These are phyloP conservation scores for Danaus chrysippus DNA, from an alignment of 2,888 invertebrate species.

Conservation along the genomic window DNA sequence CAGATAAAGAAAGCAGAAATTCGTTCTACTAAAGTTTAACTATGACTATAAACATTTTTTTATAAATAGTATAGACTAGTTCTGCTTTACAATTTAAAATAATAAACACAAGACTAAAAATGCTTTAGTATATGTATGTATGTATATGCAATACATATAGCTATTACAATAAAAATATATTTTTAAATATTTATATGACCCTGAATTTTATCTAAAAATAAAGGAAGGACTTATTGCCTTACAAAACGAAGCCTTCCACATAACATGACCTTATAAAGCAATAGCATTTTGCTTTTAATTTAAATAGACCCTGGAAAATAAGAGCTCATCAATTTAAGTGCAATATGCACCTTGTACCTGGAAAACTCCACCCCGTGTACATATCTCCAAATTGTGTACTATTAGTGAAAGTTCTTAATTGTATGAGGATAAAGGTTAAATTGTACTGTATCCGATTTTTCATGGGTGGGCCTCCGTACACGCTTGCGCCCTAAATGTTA, in stretches of 20 bases:
- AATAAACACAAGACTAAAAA: too few species aligned
- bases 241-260: slow-evolving; percentile 18
- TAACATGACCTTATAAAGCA: slow-evolving; percentile 21
- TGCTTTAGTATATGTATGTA: too few species aligned
- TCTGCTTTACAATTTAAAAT: too few species aligned
- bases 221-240: slow-evolving; percentile 13
- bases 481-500: slow-evolving; percentile 53
- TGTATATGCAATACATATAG: too few species aligned
- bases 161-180: too few species aligned
- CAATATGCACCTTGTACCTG: slow-evolving; percentile 39
- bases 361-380: slow-evolving; percentile 45
- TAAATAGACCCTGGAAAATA: slow-evolving; percentile 42
- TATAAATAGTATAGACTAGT: too few species aligned
- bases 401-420: slow-evolving; percentile 10
- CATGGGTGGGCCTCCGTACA: slow-evolving; percentile 15
- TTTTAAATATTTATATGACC: too few species aligned
- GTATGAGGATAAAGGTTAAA: slow-evolving; percentile 8
- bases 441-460: neutral
- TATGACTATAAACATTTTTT: too few species aligned
- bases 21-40: too few species aligned
- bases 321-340: slow-evolving; percentile 51
- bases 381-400: neutral
- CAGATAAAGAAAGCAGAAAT: too few species aligned
- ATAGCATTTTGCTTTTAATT: slow-evolving; percentile 25
- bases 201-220: slow-evolving; percentile 3